Conservation (phyloP, 1,140 invertebrate species). For the Hycleus phaleratus region DNA sequence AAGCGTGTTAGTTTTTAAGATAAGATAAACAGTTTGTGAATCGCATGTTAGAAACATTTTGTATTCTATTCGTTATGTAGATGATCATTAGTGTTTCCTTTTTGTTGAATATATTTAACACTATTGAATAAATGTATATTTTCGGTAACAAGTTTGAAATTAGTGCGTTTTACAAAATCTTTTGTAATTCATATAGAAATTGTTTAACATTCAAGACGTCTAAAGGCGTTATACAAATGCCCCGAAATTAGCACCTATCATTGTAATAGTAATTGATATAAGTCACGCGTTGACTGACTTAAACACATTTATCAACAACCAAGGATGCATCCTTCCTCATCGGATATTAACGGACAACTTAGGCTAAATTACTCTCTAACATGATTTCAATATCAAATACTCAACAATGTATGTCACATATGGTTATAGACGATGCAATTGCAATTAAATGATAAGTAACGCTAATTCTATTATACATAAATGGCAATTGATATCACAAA, state of each 20-base stretch:
- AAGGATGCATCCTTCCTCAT: constrained; percentile 21
- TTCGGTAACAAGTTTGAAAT: constrained; percentile 8
- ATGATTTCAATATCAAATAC: constrained; percentile 19
- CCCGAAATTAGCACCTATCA: constrained; percentile 23
- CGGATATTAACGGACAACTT: constrained; percentile 19
- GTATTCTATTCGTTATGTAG: constrained; percentile 21
- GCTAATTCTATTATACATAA: background rate
- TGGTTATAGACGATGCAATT: background rate
- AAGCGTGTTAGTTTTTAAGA: constrained; percentile 10
- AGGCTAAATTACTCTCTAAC: constrained; percentile 19
- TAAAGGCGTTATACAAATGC: constrained; percentile 21
- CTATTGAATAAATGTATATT: constrained; percentile 15
- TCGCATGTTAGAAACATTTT: constrained; percentile 16
- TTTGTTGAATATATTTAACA: constrained; percentile 12
- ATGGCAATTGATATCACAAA: no score
- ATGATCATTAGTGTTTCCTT: constrained; percentile 19
- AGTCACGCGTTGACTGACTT: constrained; percentile 21
- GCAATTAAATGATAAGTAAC: background rate
- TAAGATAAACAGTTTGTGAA: constrained; percentile 13
- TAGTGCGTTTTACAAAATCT: constrained; percentile 13
- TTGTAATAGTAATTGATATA: constrained; percentile 20
- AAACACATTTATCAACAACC: constrained; percentile 18
- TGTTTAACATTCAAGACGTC: constrained; percentile 9
- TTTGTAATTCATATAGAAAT: constrained; percentile 10
- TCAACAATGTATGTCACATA: background rate